Percentiles rank a stretch among this genome's conserved stretches.
phyloP scores from a whole-genome alignment of 2,888 invertebrate species.

The Ormia ochracea region DNA sequence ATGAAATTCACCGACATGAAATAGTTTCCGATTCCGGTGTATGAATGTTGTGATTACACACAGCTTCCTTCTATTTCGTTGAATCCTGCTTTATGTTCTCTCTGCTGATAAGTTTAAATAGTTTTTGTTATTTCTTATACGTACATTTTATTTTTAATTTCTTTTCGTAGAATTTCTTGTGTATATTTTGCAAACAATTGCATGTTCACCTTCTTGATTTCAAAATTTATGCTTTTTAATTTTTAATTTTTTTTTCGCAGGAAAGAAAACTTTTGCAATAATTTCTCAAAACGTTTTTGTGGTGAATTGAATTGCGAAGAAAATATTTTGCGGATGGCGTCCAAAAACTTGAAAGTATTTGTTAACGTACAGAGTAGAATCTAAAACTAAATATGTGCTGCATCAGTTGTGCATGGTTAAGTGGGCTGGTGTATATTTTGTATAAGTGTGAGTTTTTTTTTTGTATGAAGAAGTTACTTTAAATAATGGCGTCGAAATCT shows the following conservation, averaged over 20 bases:
- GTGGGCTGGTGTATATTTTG: neutral
- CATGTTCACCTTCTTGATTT: conserved; percentile 61
- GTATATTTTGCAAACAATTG: conserved; percentile 36
- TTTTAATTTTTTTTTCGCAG: conserved; percentile 63
- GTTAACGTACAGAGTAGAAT: conserved; percentile 27
- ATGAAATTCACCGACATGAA: conserved; percentile 28
- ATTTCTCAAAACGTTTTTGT: conserved; percentile 75
- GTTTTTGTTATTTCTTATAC: conserved; percentile 28
- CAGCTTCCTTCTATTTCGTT: neutral
- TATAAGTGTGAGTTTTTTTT: neutral
- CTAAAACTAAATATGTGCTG: conserved; percentile 29
- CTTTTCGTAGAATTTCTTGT: conserved; percentile 7
- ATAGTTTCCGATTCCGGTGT: conserved; percentile 35
- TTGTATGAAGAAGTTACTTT: neutral
- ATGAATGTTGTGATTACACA: neutral
- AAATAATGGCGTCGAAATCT: neutral
- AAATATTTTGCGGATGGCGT: conserved; percentile 75
- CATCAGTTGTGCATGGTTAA: neutral
- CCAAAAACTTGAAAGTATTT: conserved; percentile 71
- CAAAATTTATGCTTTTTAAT: conserved; percentile 74
- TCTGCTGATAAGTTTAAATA: conserved; percentile 33
- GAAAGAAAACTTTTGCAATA: conserved; percentile 74
- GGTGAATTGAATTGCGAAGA: conserved; percentile 75
- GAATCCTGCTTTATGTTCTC: conserved; percentile 16
- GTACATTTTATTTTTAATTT: conserved; percentile 33